Evolutionary conservation across 1,140 invertebrate genomes (phyloP), one percentile per base, ranked within the genome.

Genomic region (Neodiprion pinetum): DNA sequence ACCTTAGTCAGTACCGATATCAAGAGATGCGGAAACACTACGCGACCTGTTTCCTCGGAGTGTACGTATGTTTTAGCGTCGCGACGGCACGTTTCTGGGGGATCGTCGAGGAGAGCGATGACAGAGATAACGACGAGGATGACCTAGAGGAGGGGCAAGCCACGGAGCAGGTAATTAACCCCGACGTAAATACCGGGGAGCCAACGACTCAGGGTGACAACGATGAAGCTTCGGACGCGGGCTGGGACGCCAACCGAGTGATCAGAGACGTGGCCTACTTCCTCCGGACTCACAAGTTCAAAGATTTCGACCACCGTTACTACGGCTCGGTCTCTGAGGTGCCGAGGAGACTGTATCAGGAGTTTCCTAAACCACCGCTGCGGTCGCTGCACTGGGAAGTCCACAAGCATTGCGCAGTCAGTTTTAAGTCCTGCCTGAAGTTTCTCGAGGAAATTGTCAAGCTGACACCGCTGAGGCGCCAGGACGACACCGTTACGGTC

Each of bases 371-470:
- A 23, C 91, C 91, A 49, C 85, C 88, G 48, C 74, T 93, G n/a
- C 85, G 87, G 72, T 83, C 86, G 0, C 75, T 92, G 17, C 91
- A 93, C 78, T 92, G 91, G 91, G 90, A 92, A 83, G 91, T 92
- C 17, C 84, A 88, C 72, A 88, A 89, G 76, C 84, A 90, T 72
- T 93, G 92, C 78, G 84, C 89, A 28, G 71, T 76, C 9, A 87
- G 89, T 28, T 90, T 93, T 75, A 61, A 86, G 21, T 82, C 83
- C 53, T 93, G 92, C 79, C 82, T 93, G 3, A 84, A 86, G 70
- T 93, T 92, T 82, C 80, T 93, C 21, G 84, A 89, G 69, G 86
- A 83, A 14, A 83, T 86, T 74, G 80, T 90, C 71, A 75, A 73
- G 1, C 73, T 75, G n/a, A 81, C 79, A 11, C 70, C 78, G 49